These are phyloP conservation scores for Leucozona laternaria DNA, from an alignment of 2,888 invertebrate species.

Conservation along the genomic window DNA sequence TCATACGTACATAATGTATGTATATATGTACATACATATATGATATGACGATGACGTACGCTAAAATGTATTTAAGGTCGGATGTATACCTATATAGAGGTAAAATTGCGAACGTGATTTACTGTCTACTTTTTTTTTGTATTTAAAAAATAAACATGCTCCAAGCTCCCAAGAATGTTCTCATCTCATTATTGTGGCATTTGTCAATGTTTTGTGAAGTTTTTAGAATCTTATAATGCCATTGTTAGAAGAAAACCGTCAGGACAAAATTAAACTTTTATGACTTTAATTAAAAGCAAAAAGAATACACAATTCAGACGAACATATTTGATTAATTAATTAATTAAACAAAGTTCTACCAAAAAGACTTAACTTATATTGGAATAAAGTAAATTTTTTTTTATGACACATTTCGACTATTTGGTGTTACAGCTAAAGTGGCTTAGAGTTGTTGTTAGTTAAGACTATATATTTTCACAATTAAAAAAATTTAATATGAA, in stretches of 20 bases:
- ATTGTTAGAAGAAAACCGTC: not conserved
- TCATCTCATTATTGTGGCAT: conserved; percentile 1
- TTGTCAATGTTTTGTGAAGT: not conserved
- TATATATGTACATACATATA: not conserved
- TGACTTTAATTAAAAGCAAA: not conserved
- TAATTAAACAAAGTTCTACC: too few relatives aligned
- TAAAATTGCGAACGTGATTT: conserved; percentile 1
- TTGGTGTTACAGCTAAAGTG: too few relatives aligned
- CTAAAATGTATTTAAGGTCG: not conserved
- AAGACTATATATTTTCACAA: too few relatives aligned
- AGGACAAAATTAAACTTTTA: not conserved
- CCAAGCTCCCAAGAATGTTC: not conserved
- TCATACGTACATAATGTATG: too few relatives aligned
- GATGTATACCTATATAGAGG: too few relatives aligned
- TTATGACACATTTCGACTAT: too few relatives aligned
- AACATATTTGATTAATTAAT: too few relatives aligned
- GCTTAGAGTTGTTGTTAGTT: too few relatives aligned
- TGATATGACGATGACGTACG: not conserved
- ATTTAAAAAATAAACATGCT: conserved; percentile 6
- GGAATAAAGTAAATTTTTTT: too few relatives aligned
- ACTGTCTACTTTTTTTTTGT: conserved; percentile 12
- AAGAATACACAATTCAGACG: too few relatives aligned
- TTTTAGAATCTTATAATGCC: not conserved
- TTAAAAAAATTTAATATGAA: too few relatives aligned
- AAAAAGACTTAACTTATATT: too few relatives aligned